Evolutionary conservation across 2,113 vertebrate genomes (phyloP), one percentile per base, ranked within the genome.

Genomic region (Cynoglossus semilaevis): DNA sequence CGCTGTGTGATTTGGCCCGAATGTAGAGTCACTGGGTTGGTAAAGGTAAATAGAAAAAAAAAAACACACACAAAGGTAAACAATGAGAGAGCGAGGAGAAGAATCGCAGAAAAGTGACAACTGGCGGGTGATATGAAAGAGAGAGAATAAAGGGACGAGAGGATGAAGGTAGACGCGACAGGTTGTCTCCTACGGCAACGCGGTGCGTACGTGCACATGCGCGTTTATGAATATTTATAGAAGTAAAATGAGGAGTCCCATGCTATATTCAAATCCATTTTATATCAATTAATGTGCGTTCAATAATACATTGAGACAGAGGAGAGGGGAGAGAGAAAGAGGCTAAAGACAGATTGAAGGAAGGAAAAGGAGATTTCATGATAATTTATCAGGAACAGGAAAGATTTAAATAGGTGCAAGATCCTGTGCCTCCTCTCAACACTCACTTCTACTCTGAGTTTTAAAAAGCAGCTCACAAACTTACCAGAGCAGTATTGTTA

Each of bases 121-220:
- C 55, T 58, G 53, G 66, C 58, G 51, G 60, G 55, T 47, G 53
- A 72, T 73, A 83, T 83, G 63, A 83, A 80, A 81, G 76, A 71
- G 71, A 69, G 54, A 52, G 54, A 63, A 79, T 82, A 76, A 75
- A 74, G 74, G 70, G 66, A 61, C 17, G 55, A 70, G 76, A 78
- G 71, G 67, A 63, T 34, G 58, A 71, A 56, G 70, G 75, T 49
- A 58, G 58, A 49, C 69, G 67, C 41, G 38, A 61, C 60, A 66
- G 80, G 67, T 64, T 64, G 81, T 82, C 72, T 87, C 87, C 85
- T 81, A 40, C 77, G 69, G 83, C 80, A 88, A 88, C 85, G 51
- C 29, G 56, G 56, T 42, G 15, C 14, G 41, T 38, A 58, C 58
- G 34, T 37, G 43, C 34, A 15, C 36, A 50, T 14, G 14, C 37